A percentile compares a stretch with the other conserved stretches of the same genome.
phyloP scores from a whole-genome alignment of 2,797 vertebrate species.

The Danio jaintianensis region DNA sequence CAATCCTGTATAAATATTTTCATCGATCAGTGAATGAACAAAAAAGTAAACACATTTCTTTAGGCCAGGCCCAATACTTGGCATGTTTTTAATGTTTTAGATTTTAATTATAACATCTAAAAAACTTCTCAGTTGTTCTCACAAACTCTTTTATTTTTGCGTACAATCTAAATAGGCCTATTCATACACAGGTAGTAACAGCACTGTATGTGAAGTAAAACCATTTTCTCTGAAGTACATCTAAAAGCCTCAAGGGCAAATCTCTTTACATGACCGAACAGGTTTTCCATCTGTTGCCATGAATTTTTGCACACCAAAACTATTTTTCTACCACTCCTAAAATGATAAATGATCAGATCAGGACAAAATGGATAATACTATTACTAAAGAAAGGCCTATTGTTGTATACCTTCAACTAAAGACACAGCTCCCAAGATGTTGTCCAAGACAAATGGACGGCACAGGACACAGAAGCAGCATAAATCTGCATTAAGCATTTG shows the following conservation, averaged over 20 bases:
- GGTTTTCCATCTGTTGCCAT: neutral
- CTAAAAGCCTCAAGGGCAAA: neutral
- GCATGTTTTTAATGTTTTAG: neutral
- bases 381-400: conserved; percentile 24
- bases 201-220: neutral
- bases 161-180: too few species aligned
- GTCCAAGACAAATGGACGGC: neutral
- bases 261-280: neutral
- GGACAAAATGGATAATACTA: conserved; percentile 4
- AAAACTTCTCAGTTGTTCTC: too few species aligned
- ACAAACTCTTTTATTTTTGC: too few species aligned
- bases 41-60: neutral
- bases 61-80: neutral
- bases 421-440: conserved; percentile 9
- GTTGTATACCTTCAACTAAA: neutral
- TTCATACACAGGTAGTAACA: too few species aligned
- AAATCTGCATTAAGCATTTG: conserved; percentile 6
- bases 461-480: neutral
- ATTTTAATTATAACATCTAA: too few species aligned
- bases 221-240: neutral
- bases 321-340: neutral
- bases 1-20: neutral
- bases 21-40: neutral
- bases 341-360: conserved; percentile 4
- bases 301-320: neutral